Percentiles rank a stretch among this genome's conserved stretches.
phyloP scores from a whole-genome alignment of 1,140 invertebrate species.

The Atta cephalotes region DNA sequence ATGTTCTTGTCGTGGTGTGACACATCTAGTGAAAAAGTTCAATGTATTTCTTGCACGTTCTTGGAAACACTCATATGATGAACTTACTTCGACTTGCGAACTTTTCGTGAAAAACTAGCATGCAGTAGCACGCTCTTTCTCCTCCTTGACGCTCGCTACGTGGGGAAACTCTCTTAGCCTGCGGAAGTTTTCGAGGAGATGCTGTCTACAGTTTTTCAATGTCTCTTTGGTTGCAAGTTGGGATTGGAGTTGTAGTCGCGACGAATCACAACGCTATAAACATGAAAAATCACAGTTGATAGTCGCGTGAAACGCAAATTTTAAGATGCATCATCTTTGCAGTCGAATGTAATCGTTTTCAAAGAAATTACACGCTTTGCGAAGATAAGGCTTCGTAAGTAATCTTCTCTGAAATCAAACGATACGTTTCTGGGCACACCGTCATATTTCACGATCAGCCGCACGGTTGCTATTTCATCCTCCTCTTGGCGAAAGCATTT shows the following conservation, averaged over 20 bases:
- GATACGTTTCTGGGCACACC: conserved; percentile 30
- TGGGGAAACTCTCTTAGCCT: conserved; percentile 55
- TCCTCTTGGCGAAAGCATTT: conserved; percentile 44
- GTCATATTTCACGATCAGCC: conserved; percentile 54
- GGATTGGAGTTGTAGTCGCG: conserved; percentile 21
- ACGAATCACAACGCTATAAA: conserved; percentile 39
- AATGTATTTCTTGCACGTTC: conserved; percentile 71
- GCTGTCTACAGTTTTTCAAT: conserved; percentile 59
- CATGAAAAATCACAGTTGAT: conserved; percentile 46
- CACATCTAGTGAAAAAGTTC: conserved; percentile 53
- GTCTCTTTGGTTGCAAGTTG: conserved; percentile 45
- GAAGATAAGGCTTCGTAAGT: background rate
- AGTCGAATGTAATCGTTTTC: conserved; percentile 8
- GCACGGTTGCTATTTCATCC: conserved; percentile 48
- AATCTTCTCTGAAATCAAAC: conserved; percentile 40
- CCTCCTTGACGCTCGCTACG: conserved; percentile 65
- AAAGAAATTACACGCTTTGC: background rate
- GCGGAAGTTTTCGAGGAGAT: conserved; percentile 51
- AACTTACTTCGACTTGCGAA: conserved; percentile 64
- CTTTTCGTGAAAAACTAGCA: conserved; percentile 61
- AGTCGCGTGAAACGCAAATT: background rate
- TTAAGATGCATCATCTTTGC: conserved; percentile 14
- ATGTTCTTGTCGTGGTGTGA: conserved; percentile 20
- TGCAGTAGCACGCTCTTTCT: conserved; percentile 52
- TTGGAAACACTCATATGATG: conserved; percentile 70